A percentile compares a stretch with the other conserved stretches of the same genome.
Evolutionary conservation across 2,888 invertebrate species (phyloP).

Genomic region (Drosophila acutilabella): DNA sequence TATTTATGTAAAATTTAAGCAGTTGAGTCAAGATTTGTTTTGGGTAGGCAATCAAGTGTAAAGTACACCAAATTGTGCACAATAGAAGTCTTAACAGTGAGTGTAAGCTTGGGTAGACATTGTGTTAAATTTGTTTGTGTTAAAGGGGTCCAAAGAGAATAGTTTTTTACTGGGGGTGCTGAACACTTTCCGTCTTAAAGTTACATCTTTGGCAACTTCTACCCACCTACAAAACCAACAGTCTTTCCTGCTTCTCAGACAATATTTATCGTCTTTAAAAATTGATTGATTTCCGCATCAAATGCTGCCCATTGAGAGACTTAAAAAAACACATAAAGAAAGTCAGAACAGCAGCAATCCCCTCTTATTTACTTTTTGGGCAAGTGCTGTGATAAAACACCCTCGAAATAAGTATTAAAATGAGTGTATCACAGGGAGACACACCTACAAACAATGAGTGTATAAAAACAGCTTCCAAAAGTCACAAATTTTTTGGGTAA

Average conservation of each 20-base stretch:
- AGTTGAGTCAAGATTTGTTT: conserved; percentile 14
- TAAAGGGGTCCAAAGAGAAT: too few species aligned
- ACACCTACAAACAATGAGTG: conserved; percentile 54
- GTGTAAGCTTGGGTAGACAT: not conserved
- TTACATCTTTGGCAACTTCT: too few species aligned
- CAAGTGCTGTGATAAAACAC: conserved; percentile 34
- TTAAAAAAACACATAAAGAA: conserved; percentile 53
- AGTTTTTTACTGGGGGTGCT: too few species aligned
- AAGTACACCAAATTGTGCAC: not conserved
- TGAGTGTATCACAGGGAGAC: conserved; percentile 35
- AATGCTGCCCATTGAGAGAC: conserved; percentile 8
- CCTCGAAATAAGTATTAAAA: conserved; percentile 32
- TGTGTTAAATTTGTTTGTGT: too few species aligned
- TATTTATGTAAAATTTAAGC: conserved; percentile 17
- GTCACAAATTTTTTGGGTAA: conserved; percentile 24
- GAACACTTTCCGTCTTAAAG: too few species aligned
- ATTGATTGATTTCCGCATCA: conserved; percentile 66
- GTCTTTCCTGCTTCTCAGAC: conserved; percentile 31
- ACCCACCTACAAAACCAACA: not conserved
- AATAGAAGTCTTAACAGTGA: not conserved
- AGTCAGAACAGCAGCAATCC: conserved; percentile 58
- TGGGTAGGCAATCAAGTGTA: not conserved
- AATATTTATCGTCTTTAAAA: not conserved
- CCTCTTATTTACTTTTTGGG: conserved; percentile 2
- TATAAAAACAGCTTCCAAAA: not conserved